phyloP scores from a whole-genome alignment of 2,888 invertebrate species.

The Theretra japonica region DNA sequence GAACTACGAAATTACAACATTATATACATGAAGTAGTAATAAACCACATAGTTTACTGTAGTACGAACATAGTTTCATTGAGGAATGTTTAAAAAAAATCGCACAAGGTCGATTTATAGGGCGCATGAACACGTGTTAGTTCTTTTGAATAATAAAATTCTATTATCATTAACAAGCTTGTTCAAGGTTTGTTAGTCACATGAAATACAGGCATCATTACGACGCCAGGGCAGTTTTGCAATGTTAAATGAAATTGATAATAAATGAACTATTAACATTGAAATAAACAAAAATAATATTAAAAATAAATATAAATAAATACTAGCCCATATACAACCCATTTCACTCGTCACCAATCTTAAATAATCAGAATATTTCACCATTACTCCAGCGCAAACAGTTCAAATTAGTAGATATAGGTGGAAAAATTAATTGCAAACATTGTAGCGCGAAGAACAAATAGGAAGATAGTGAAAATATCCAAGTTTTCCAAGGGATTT shows the following conservation, averaged over 20 bases:
- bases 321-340: conserved; percentile 27
- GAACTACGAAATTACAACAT: too few relatives aligned
- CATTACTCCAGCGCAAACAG: conserved; percentile 17
- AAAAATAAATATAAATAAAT: conserved; percentile 4
- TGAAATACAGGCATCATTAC: not conserved
- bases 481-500: conserved; percentile 1
- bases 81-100: too few relatives aligned
- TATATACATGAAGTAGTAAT: not conserved
- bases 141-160: too few relatives aligned
- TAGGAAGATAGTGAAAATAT: conserved; percentile 24
- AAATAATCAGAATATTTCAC: not conserved
- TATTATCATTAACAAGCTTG: too few relatives aligned
- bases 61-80: too few relatives aligned
- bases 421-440: conserved; percentile 35
- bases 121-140: too few relatives aligned
- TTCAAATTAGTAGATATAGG: conserved; percentile 2
- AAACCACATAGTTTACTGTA: too few relatives aligned
- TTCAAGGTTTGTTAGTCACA: too few relatives aligned
- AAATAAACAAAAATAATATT: not conserved
- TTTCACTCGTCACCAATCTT: not conserved
- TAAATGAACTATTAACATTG: not conserved
- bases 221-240: not conserved
- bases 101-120: too few relatives aligned
- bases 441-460: conserved; percentile 52
- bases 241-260: conserved; percentile 9